Conservation (phyloP, 1,140 invertebrate species). For the Nasonia vitripennis region DNA sequence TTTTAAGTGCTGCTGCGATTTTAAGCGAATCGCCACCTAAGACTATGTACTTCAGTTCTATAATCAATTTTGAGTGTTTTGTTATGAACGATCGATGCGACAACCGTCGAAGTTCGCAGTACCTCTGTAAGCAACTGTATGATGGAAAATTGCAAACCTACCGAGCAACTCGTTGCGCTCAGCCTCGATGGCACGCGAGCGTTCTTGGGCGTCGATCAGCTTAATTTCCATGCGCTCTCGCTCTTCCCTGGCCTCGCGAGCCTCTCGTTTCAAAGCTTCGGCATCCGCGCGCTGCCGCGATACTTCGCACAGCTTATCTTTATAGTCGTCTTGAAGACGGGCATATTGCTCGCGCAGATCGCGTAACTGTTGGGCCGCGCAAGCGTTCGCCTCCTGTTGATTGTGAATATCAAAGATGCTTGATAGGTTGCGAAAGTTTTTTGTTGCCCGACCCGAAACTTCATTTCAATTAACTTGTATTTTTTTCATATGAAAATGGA, state of each 20-base stretch:
- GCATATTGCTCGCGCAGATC: slow-evolving; percentile 76
- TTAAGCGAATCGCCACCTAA: no score
- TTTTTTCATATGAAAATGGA: not conserved
- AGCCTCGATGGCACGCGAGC: slow-evolving; percentile 63
- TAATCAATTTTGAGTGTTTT: no score
- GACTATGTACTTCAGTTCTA: no score
- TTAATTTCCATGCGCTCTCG: slow-evolving; percentile 76
- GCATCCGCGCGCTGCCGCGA: slow-evolving; percentile 73
- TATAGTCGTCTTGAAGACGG: slow-evolving; percentile 77
- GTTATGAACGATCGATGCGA: no score
- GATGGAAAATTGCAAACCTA: slow-evolving; percentile 38
- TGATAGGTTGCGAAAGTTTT: no score
- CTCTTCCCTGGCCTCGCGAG: slow-evolving; percentile 74
- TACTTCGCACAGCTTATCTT: slow-evolving; percentile 76
- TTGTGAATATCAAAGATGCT: not conserved
- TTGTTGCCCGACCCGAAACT: no score
- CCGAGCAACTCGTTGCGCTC: slow-evolving; percentile 66
- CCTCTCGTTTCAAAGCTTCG: slow-evolving; percentile 74
- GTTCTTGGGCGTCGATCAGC: slow-evolving; percentile 73
- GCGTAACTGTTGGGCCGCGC: slow-evolving; percentile 66
- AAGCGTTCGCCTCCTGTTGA: slow-evolving; percentile 3
- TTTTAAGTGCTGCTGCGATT: no score
- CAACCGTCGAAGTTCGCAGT: no score
- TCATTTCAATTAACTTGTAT: not conserved
- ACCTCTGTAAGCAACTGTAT: not conserved